Base-by-base conservation (phyloP, 2,888 invertebrate genomes). In the Ophion obscuratus region DNA sequence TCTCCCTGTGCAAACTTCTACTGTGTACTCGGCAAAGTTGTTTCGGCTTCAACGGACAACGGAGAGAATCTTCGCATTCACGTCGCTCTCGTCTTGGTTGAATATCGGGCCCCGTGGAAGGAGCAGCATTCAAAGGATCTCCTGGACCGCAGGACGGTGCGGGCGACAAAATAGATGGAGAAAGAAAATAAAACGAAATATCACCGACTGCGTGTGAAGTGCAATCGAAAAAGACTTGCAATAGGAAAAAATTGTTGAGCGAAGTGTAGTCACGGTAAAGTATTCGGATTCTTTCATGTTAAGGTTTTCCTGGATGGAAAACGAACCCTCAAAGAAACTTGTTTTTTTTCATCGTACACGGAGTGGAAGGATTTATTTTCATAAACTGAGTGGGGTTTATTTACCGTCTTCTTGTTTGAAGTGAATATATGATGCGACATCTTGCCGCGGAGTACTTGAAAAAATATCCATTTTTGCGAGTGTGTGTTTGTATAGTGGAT, bases 41-140 rank as follows among this genome's bases (percentile, higher is more conserved):
- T 5, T 70, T 4, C 31, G 27, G 27, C 27, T 53, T 70, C 53
- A 53, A 20, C 27, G 53, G 27, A 31, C 53, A 53, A 20, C 27
- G 53, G 24, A 20, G 70, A 10, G 70, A 67, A 70, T 53, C 53
- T 70, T 17, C 27, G 70, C 53, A 70, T 70, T 53, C 44, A 68
- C 44, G 68, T 24, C 31, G 20, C 53, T 70, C 53, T n/a, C 27
- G n/a, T 27, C 27, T 27, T 9, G 53, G 53, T 53, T 70, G 70
- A 53, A 53, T 53, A 70, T 70, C 53, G 70, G 27, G 47, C 70
- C 47, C 17, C 47, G 27, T 27, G 70, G 47, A 53, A 70, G 53
- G 24, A 47, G 17, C 53, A 17, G 53, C 5, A 53, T 53, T 53
- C 53, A 53, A 53, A 17, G 53, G 53, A 70, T 70, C 27, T 47